These are phyloP conservation scores for Chloroclystis v-ata DNA, from an alignment of 2,888 invertebrate species.

Conservation along the genomic window DNA sequence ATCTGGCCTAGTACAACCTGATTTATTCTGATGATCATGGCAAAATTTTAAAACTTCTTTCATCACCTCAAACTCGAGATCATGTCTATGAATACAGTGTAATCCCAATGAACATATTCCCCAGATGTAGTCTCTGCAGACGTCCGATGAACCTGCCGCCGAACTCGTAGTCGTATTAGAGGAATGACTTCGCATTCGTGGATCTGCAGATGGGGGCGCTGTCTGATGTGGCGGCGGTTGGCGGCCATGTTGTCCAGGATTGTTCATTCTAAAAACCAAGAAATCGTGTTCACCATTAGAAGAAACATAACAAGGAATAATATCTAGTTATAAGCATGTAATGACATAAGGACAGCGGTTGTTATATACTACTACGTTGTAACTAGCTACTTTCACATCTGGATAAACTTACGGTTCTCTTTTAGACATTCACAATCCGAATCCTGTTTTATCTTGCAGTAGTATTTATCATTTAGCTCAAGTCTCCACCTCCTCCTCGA, in stretches of 20 bases:
- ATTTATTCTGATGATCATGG: slow-evolving; percentile 61
- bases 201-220: slow-evolving; percentile 34
- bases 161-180: slow-evolving; percentile 17
- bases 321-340: too few relatives aligned
- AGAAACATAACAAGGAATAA: too few relatives aligned
- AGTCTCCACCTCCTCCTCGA: not conserved
- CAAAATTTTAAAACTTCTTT: slow-evolving; percentile 58
- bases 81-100: slow-evolving; percentile 55
- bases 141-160: slow-evolving; percentile 24
- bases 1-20: slow-evolving; percentile 50
- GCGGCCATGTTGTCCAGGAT: slow-evolving; percentile 51
- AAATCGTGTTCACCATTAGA: too few relatives aligned
- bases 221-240: slow-evolving; percentile 43
- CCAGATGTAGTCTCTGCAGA: slow-evolving; percentile 61
- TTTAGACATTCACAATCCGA: too few relatives aligned
- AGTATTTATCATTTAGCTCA: not conserved
- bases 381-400: too few relatives aligned
- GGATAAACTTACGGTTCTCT: too few relatives aligned
- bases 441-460: too few relatives aligned
- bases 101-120: slow-evolving; percentile 55
- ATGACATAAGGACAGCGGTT: too few relatives aligned
- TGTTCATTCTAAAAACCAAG: slow-evolving; percentile 34
- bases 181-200: slow-evolving; percentile 25
- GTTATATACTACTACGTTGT: too few relatives aligned
- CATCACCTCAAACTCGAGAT: slow-evolving; percentile 55